These are phyloP conservation scores for Protophormia terraenovae DNA, from an alignment of 2,888 invertebrate species.

Conservation along the genomic window DNA sequence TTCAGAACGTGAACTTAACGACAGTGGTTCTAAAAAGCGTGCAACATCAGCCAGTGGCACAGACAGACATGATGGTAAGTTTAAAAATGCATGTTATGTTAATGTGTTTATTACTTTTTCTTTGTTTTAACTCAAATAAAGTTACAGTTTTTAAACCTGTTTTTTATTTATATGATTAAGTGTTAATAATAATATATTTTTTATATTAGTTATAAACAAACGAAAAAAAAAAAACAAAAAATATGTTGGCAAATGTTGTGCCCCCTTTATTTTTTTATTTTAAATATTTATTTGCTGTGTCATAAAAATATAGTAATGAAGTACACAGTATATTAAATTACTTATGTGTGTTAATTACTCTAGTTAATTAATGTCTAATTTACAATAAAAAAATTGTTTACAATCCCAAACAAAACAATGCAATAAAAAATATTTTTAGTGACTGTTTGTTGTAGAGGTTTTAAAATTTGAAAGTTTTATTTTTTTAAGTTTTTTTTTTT, in stretches of 20 bases:
- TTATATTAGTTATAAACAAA: constrained; percentile 1
- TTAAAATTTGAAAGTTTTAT: constrained; percentile 41
- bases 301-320: constrained; percentile 10
- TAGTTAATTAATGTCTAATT: constrained; percentile 64
- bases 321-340: constrained; percentile 58
- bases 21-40: constrained; percentile 87
- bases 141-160: constrained; percentile 46
- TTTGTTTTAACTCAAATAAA: constrained; percentile 31
- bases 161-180: constrained; percentile 69
- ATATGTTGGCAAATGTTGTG: constrained; percentile 38
- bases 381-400: constrained; percentile 22
- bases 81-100: constrained; percentile 31
- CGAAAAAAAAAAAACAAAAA: neutral
- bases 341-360: constrained; percentile 59
- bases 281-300: constrained; percentile 41
- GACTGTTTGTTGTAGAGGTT: constrained; percentile 46
- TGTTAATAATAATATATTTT: constrained; percentile 63
- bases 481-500: neutral
- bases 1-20: constrained; percentile 90
- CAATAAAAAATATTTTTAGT: constrained; percentile 24
- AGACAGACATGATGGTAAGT: constrained; percentile 86
- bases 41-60: constrained; percentile 88
- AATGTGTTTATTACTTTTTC: constrained; percentile 43
- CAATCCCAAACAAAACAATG: constrained; percentile 23
- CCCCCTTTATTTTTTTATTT: constrained; percentile 8